Evolutionary conservation across 2,113 vertebrate genomes (phyloP).

Genomic region (Orcinus orca): DNA sequence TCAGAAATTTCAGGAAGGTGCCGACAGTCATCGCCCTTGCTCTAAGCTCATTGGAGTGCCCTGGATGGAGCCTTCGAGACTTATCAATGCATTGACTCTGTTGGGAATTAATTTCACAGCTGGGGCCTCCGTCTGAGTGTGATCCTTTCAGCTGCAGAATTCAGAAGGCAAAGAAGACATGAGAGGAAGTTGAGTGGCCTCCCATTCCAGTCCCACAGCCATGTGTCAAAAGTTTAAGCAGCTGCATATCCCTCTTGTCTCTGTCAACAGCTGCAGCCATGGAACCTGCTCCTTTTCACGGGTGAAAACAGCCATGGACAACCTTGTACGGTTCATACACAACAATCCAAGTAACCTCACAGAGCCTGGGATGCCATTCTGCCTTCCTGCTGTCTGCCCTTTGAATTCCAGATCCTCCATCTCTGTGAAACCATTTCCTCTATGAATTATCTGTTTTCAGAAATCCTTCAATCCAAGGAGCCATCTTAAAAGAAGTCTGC

Average conservation of each 20-base stretch:
- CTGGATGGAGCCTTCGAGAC: neutral
- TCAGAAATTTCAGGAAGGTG: neutral
- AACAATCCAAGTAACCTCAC: neutral
- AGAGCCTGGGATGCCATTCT: neutral
- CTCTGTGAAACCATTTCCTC: neutral
- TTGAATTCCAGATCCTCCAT: neutral
- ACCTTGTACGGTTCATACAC: neutral
- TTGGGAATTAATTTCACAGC: constrained; percentile 41
- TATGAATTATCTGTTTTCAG: neutral
- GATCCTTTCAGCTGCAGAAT: constrained; percentile 48
- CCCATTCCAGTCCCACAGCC: neutral
- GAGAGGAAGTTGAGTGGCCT: neutral
- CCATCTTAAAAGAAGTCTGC: constrained; percentile 24
- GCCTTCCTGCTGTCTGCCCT: neutral
- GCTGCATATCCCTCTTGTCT: neutral
- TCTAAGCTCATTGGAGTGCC: neutral
- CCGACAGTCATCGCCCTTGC: neutral
- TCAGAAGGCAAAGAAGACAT: neutral
- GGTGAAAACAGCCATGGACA: neutral
- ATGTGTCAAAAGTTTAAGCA: neutral
- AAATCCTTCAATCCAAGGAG: constrained; percentile 18
- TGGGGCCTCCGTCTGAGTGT: neutral
- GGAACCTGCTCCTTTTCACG: neutral
- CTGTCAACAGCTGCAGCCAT: neutral
- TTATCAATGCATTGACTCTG: neutral